phyloP scores from a whole-genome alignment of 2,888 invertebrate species.

The Baronia brevicornis region DNA sequence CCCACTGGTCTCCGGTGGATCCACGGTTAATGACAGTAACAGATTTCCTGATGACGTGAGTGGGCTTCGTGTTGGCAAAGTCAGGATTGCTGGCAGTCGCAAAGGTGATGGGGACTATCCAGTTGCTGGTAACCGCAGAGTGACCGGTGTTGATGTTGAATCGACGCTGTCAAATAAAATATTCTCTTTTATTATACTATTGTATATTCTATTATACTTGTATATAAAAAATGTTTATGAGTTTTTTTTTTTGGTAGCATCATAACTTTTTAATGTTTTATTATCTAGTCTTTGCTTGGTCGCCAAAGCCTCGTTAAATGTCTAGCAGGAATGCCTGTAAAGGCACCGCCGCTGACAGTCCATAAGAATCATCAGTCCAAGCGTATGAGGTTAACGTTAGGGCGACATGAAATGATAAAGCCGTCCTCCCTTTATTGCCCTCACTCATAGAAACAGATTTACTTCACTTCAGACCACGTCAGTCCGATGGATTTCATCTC shows the following conservation, averaged over 20 bases:
- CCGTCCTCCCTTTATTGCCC: too few species aligned
- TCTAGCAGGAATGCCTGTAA: too few species aligned
- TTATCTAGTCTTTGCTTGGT: not conserved
- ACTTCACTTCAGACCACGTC: too few species aligned
- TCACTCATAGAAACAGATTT: too few species aligned
- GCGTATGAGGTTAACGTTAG: too few species aligned
- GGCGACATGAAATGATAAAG: too few species aligned
- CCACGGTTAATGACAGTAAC: constrained; percentile 43
- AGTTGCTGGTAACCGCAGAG: constrained; percentile 36
- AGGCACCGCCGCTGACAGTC: too few species aligned
- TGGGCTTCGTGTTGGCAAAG: constrained; percentile 58
- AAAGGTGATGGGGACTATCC: constrained; percentile 61
- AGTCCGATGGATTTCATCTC: too few species aligned
- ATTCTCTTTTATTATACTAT: not conserved
- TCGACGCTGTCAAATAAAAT: constrained; percentile 50
- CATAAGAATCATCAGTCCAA: too few species aligned
- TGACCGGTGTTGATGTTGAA: constrained; percentile 62
- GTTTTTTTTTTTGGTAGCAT: too few species aligned
- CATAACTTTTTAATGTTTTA: not conserved
- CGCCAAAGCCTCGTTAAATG: too few species aligned
- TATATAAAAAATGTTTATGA: not conserved
- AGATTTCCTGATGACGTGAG: constrained; percentile 41
- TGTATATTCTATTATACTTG: not conserved
- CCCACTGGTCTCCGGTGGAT: constrained; percentile 64
- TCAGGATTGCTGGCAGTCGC: constrained; percentile 51